Percentiles rank a stretch among this genome's conserved stretches.
Evolutionary conservation across 2,113 vertebrate genomes (phyloP).

Genomic region (Spheniscus mendiculus): DNA sequence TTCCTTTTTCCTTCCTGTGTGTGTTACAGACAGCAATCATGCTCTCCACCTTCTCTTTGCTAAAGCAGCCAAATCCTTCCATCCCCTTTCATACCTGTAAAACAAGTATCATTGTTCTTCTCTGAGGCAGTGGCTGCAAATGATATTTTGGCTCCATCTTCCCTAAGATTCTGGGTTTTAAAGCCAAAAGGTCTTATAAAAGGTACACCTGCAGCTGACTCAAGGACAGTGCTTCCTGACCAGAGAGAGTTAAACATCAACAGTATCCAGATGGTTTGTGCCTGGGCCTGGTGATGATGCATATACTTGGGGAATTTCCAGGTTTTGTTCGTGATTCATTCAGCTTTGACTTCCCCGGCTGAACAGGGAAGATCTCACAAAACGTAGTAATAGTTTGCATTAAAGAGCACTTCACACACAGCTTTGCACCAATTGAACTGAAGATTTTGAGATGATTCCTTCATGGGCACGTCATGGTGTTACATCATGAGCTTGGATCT

Average conservation of each 20-base stretch:
- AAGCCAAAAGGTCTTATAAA: not conserved
- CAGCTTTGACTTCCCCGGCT: slow-evolving; percentile 10
- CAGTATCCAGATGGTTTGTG: slow-evolving; percentile 46
- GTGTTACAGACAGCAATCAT: not conserved
- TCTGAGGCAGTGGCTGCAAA: not conserved
- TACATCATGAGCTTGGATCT: not conserved
- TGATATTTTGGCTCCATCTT: not conserved
- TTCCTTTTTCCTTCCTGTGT: not conserved
- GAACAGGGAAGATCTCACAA: not conserved
- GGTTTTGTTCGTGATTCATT: slow-evolving; percentile 48
- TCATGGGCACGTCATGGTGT: not conserved
- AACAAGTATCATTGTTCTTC: not conserved
- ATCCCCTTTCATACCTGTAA: not conserved
- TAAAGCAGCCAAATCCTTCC: not conserved
- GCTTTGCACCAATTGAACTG: not conserved
- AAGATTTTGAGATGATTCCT: not conserved
- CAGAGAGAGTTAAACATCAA: slow-evolving; percentile 18
- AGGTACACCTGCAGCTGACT: not conserved
- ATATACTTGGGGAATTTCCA: slow-evolving; percentile 32
- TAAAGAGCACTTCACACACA: not conserved
- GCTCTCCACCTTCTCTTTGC: not conserved
- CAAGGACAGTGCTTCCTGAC: not conserved
- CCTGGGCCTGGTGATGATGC: slow-evolving; percentile 17
- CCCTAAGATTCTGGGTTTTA: not conserved
- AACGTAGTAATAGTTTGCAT: not conserved